Percentiles rank a stretch among this genome's conserved stretches.
These are phyloP conservation scores for Heliconius cydno DNA, from an alignment of 2,888 invertebrate genomes.

Conservation along the genomic window DNA sequence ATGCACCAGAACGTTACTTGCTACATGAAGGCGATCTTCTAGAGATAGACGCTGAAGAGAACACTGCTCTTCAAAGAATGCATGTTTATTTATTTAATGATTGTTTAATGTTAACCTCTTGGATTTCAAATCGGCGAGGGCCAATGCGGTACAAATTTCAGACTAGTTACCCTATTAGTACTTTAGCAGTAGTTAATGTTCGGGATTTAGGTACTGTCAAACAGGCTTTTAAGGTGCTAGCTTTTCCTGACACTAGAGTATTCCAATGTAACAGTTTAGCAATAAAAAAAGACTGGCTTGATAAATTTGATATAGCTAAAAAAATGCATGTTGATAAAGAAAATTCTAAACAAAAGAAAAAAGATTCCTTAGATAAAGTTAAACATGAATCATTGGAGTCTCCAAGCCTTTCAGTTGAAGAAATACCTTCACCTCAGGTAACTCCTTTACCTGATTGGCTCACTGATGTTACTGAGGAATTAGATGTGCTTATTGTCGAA, in stretches of 20 bases:
- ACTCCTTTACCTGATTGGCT: constrained; percentile 91
- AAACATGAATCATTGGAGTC: constrained; percentile 73
- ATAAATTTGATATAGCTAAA: constrained; percentile 95
- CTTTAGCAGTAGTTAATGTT: constrained; percentile 96
- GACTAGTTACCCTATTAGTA: constrained; percentile 92
- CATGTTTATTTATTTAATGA: constrained; percentile 97
- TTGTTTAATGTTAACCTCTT: constrained; percentile 93
- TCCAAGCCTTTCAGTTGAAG: constrained; percentile 77
- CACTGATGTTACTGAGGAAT: constrained; percentile 94
- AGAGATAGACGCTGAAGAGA: constrained; percentile 94
- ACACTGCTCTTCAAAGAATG: constrained; percentile 92
- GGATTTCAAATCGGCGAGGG: constrained; percentile 89
- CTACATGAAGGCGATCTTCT: constrained; percentile 96
- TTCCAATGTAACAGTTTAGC: constrained; percentile 94
- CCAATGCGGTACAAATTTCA: constrained; percentile 93
- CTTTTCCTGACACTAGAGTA: constrained; percentile 95
- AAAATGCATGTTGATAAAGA: constrained; percentile 88
- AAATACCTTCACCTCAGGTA: constrained; percentile 71
- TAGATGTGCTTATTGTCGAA: constrained; percentile 97
- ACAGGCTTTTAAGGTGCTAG: constrained; percentile 96
- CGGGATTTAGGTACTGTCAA: constrained; percentile 94
- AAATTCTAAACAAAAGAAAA: constrained; percentile 83
- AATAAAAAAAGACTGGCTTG: constrained; percentile 95
- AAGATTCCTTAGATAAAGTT: constrained; percentile 71
- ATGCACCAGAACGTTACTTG: constrained; percentile 89